These are phyloP conservation scores for Drosophila kanapiae DNA, from an alignment of 1,140 invertebrate genomes.

Conservation along the genomic window DNA sequence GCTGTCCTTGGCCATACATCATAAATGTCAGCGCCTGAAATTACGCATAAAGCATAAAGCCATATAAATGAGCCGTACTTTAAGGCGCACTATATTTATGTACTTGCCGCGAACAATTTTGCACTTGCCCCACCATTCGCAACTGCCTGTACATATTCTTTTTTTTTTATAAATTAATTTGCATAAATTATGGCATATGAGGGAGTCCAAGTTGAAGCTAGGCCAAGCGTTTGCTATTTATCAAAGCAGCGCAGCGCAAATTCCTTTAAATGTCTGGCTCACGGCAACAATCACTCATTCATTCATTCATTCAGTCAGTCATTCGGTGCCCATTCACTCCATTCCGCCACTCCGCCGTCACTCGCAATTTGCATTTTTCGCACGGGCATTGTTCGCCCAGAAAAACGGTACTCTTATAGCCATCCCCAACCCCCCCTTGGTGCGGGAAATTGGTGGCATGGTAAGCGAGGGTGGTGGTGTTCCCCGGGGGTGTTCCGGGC, in stretches of 20 bases:
- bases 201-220: constrained; percentile 53
- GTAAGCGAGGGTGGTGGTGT: constrained; percentile 3
- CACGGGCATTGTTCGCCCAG: constrained; percentile 66
- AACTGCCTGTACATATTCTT: constrained; percentile 9
- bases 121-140: constrained; percentile 63
- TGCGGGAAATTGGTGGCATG: neutral
- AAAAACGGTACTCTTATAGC: constrained; percentile 15
- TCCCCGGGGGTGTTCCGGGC: constrained; percentile 1
- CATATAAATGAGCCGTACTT: constrained; percentile 83
- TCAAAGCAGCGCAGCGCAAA: constrained; percentile 59
- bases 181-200: constrained; percentile 81
- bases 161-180: constrained; percentile 76
- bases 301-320: constrained; percentile 60
- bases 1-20: constrained; percentile 63
- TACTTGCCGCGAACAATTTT: constrained; percentile 74
- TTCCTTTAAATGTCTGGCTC: constrained; percentile 51
- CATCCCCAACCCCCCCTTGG: constrained; percentile 12
- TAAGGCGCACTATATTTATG: constrained; percentile 79
- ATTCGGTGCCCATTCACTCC: constrained; percentile 45
- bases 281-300: constrained; percentile 67
- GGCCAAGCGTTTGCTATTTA: constrained; percentile 72
- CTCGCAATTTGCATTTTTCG: constrained; percentile 81
- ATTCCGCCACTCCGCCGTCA: constrained; percentile 50
- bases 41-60: constrained; percentile 82
- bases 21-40: constrained; percentile 82